Evolutionary conservation across 2,113 vertebrate genomes (phyloP).

Genomic region (Barbus barbus): DNA sequence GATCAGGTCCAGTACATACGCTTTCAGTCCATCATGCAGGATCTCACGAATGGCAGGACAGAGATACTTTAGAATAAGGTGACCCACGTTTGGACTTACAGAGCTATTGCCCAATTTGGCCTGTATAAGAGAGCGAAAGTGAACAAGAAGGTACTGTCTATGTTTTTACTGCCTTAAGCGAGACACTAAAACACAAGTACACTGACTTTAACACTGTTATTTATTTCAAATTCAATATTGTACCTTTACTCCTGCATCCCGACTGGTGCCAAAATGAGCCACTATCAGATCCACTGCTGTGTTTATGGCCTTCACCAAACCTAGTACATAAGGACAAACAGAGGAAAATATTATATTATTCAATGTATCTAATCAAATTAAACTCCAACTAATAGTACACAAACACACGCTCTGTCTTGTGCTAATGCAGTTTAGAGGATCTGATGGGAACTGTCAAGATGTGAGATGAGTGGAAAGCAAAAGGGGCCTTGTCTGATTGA

Average conservation of each 20-base stretch:
- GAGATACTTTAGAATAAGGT: conserved; percentile 95
- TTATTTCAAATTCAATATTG: background rate
- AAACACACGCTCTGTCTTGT: background rate
- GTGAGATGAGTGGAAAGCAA: background rate
- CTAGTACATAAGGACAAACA: conserved; percentile 65
- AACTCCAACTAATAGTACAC: background rate
- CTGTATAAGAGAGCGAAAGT: conserved; percentile 65
- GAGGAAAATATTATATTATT: background rate
- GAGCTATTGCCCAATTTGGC: conserved; percentile 97
- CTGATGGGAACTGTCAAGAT: background rate
- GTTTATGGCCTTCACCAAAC: conserved; percentile 92
- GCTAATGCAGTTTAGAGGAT: background rate
- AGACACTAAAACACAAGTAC: background rate
- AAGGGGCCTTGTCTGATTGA: background rate
- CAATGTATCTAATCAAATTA: background rate
- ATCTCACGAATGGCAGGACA: conserved; percentile 90
- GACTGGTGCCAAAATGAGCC: conserved; percentile 93
- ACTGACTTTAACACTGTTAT: background rate
- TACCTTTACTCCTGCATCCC: conserved; percentile 94
- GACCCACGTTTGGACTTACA: conserved; percentile 94
- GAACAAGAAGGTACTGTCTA: background rate
- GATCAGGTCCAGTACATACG: conserved; percentile 91
- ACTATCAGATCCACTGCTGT: conserved; percentile 94
- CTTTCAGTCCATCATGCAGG: conserved; percentile 90
- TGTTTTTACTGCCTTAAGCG: background rate